Evolutionary conservation across 2,113 vertebrate genomes (phyloP).

Genomic region (Setophaga kirtlandii): DNA sequence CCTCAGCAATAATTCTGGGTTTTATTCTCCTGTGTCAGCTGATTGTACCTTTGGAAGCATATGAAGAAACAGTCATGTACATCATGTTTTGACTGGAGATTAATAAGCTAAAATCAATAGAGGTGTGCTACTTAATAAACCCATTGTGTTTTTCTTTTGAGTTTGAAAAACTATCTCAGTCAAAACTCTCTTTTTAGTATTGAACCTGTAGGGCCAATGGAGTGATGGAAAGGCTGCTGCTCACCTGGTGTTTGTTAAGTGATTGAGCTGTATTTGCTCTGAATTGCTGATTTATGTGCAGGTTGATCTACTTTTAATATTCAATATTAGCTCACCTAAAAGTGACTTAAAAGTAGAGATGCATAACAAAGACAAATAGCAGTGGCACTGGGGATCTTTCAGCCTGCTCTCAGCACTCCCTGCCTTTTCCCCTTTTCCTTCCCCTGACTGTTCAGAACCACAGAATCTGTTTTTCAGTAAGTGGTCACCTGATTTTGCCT

Average conservation of each 20-base stretch:
- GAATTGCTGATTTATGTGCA: background rate
- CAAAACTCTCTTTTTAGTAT: background rate
- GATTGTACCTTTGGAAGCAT: background rate
- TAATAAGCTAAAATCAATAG: background rate
- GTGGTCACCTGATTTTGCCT: background rate
- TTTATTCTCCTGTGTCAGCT: background rate
- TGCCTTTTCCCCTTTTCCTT: background rate
- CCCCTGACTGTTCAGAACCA: background rate
- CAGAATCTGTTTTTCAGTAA: background rate
- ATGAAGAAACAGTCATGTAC: background rate
- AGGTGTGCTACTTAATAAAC: background rate
- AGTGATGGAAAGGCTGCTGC: background rate
- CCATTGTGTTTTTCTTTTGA: background rate
- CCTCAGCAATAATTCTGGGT: background rate
- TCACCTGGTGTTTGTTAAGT: background rate
- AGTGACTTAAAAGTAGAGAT: background rate
- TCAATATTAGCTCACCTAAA: background rate
- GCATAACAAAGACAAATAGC: background rate
- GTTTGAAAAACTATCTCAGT: background rate
- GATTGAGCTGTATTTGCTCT: background rate
- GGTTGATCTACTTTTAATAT: background rate
- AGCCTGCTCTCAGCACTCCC: background rate
- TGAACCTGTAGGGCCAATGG: background rate
- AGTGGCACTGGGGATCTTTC: background rate
- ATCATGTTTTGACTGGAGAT: background rate